Base-by-base conservation (phyloP, 2,113 vertebrate genomes). In the Hippocampus guttulatus region DNA sequence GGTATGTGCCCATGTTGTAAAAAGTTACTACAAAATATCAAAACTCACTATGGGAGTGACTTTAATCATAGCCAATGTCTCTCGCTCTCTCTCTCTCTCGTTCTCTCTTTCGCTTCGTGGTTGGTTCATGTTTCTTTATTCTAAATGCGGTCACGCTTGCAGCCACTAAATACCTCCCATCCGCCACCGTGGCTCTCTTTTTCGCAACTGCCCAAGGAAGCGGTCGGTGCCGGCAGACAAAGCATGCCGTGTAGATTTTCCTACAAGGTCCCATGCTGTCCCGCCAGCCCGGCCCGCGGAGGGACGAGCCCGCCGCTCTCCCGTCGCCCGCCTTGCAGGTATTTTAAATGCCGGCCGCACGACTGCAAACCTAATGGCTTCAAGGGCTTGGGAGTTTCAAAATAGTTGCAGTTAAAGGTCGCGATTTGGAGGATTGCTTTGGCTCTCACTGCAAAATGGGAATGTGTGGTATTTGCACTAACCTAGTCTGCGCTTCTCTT, bases 221-320 rank as follows among this genome's bases (percentile, higher is more conserved):
- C 64, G 2, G 67, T 16, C 52, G 20, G 51, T 8, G 47, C 45
- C 41, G n/a, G 9, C 30, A 20, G 47, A 20, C n/a, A 27, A 57
- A 62, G 49, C 76, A 90, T 90, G 88, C 85, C 77, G 57, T 88
- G 84, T 78, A 84, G 84, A 2, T 84, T 87, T 38, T 81, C 83
- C 70, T 86, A 75, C 73, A 78, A 74, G n/a, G 72, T 75, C 0
- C 70, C 77, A 6, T 60, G 75, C 70, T 80, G 68, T 75, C 38
- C 69, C 25, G 70, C 27, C 25, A 62, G 55, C 15, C 72, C 68
- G 20, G n/a, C 7, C 41, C 55, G 66, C 33, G 55, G n/a, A 3
- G 18, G 70, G 0, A n/a, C 43, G 60, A 41, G 54, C 33, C 61
- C 75, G 33, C 62, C 67, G 72, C 68, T 74, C 11, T 33, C 54